Percentiles rank a stretch among this genome's conserved stretches.
phyloP scores from a whole-genome alignment of 2,888 invertebrate genomes.

The Neoaliturus tenellus region DNA sequence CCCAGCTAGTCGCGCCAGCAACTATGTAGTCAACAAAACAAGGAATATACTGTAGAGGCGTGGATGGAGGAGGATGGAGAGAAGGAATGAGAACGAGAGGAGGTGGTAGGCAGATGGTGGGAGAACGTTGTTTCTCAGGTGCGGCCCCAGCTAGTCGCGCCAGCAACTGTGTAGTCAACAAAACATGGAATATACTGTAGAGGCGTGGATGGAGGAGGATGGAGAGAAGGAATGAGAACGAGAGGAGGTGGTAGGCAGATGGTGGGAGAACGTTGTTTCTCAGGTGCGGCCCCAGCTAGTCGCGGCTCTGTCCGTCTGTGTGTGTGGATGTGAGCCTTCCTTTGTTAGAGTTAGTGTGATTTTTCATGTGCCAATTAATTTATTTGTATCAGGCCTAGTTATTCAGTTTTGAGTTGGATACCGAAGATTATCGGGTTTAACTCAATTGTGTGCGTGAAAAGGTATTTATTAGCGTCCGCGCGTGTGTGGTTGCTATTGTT shows the following conservation, averaged over 20 bases:
- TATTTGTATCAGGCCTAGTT: no score
- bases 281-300: not conserved
- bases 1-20: not conserved
- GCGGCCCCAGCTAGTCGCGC: not conserved
- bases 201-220: not conserved
- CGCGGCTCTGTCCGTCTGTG: not conserved
- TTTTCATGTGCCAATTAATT: not conserved
- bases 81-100: slow-evolving; percentile 19
- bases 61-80: not conserved
- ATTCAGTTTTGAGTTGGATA: no score
- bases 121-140: slow-evolving; percentile 1
- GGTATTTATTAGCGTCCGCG: no score
- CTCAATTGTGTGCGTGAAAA: no score
- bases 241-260: slow-evolving; percentile 10
- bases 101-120: not conserved
- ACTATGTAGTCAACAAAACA: not conserved
- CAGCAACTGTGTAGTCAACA: not conserved
- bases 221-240: slow-evolving; percentile 10
- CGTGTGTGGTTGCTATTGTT: no score
- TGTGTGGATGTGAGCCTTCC: not conserved
- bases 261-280: slow-evolving; percentile 9
- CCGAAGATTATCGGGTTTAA: no score
- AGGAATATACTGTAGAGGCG: not conserved
- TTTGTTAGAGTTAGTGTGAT: not conserved
- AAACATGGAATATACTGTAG: not conserved